A percentile compares a stretch with the other conserved stretches of the same genome.
Conservation (phyloP, 2,888 invertebrate genomes). For the Pterostichus madidus region DNA sequence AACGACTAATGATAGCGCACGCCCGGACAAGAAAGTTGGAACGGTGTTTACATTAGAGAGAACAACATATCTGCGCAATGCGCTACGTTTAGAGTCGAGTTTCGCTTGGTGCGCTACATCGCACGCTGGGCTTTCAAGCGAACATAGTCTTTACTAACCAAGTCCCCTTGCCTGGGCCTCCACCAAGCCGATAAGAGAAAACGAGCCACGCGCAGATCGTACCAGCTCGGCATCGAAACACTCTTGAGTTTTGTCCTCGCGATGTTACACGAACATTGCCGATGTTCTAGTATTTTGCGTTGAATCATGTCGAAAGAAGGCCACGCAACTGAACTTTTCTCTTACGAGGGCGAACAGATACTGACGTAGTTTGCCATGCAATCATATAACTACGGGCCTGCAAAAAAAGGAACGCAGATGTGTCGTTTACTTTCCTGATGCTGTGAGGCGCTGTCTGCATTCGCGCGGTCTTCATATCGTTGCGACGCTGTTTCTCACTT, state of each 20-base stretch:
- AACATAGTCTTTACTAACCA: slow-evolving; percentile 70
- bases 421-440: slow-evolving; percentile 69
- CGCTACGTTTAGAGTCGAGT: slow-evolving; percentile 71
- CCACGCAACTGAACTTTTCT: slow-evolving; percentile 75
- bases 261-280: slow-evolving; percentile 65
- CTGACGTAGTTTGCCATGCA: slow-evolving; percentile 72
- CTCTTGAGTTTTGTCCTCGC: slow-evolving; percentile 66
- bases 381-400: slow-evolving; percentile 68
- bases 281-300: slow-evolving; percentile 56
- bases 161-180: slow-evolving; percentile 75
- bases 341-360: slow-evolving; percentile 73
- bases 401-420: slow-evolving; percentile 69
- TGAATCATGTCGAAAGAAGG: slow-evolving; percentile 74
- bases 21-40: slow-evolving; percentile 73
- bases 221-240: slow-evolving; percentile 63
- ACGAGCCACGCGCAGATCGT: slow-evolving; percentile 70
- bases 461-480: slow-evolving; percentile 33
- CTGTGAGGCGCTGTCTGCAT: slow-evolving; percentile 73
- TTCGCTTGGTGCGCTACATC: slow-evolving; percentile 70
- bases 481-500: slow-evolving; percentile 71
- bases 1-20: slow-evolving; percentile 41
- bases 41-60: slow-evolving; percentile 74
- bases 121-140: slow-evolving; percentile 68
- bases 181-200: slow-evolving; percentile 74
- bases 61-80: slow-evolving; percentile 73